phyloP scores from a whole-genome alignment of 2,113 vertebrate genomes.

The Entomyzon cyanotis region DNA sequence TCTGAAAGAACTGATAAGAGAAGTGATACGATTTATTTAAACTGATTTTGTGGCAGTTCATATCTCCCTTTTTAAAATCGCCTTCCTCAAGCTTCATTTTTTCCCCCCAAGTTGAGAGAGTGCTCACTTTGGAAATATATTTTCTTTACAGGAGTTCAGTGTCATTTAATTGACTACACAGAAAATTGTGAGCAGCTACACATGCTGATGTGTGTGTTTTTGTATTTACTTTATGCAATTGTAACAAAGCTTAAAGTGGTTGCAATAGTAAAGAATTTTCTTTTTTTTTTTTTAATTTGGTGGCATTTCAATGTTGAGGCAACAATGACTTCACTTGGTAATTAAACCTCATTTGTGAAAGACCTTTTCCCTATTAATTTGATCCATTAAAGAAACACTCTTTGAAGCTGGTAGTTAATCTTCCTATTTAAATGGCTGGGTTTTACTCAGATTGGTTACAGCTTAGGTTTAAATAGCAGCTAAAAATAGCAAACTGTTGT shows the following conservation, averaged over 20 bases:
- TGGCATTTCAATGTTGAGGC: neutral
- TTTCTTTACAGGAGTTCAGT: neutral
- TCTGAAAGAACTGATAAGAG: neutral
- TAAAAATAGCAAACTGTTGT: constrained; percentile 49
- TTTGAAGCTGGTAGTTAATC: constrained; percentile 60
- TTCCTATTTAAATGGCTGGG: constrained; percentile 49
- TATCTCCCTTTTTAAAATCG: neutral
- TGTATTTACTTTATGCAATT: neutral
- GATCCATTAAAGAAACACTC: constrained; percentile 37
- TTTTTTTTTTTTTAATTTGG: neutral
- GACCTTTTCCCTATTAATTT: constrained; percentile 60
- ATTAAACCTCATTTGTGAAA: constrained; percentile 50
- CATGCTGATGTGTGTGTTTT: neutral
- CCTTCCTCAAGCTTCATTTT: neutral
- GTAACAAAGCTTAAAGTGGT: neutral
- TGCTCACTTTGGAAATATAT: neutral
- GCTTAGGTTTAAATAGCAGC: constrained; percentile 57
- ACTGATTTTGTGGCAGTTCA: neutral
- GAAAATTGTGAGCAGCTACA: neutral
- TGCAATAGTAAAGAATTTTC: neutral
- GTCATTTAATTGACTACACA: neutral
- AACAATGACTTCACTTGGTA: constrained; percentile 53
- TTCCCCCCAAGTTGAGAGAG: neutral
- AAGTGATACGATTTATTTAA: neutral
- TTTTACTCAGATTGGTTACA: constrained; percentile 60